phyloP scores from a whole-genome alignment of 1,140 invertebrate species.

The Dysdera silvatica region DNA sequence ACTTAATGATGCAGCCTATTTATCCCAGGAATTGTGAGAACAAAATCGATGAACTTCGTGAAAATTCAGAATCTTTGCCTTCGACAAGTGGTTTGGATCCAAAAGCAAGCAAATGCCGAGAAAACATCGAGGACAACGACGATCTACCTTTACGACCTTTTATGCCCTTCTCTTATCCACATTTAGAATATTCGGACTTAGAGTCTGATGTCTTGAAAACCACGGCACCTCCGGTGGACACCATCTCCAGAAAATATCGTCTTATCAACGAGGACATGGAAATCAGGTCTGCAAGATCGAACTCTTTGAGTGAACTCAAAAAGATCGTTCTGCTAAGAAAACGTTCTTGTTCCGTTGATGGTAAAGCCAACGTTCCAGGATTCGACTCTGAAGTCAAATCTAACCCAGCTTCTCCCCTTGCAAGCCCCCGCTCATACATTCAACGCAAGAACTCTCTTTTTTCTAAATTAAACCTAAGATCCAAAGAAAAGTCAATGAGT shows the following conservation, averaged over 20 bases:
- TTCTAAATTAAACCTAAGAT: slow-evolving; percentile 16
- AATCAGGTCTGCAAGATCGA: slow-evolving; percentile 16
- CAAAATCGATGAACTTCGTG: no score
- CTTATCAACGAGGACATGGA: slow-evolving; percentile 18
- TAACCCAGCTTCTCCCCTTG: slow-evolving; percentile 15
- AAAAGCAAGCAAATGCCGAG: neutral
- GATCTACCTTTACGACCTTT: slow-evolving; percentile 19
- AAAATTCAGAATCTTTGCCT: no score
- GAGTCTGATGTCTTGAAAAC: no score
- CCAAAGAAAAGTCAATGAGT: slow-evolving; percentile 25
- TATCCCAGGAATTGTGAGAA: slow-evolving; percentile 7
- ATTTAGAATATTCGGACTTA: no score
- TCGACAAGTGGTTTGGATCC: neutral
- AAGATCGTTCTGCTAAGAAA: slow-evolving; percentile 26
- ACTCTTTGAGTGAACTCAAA: slow-evolving; percentile 23
- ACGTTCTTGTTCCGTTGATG: slow-evolving; percentile 22
- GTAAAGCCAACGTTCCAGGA: slow-evolving; percentile 9
- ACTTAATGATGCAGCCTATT: slow-evolving; percentile 22
- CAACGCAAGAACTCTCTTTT: slow-evolving; percentile 19
- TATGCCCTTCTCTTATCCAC: slow-evolving; percentile 23
- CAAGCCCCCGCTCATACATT: slow-evolving; percentile 8
- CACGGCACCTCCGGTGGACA: neutral
- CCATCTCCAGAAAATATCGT: slow-evolving; percentile 11
- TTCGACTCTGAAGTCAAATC: slow-evolving; percentile 18
- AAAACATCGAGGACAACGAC: neutral